Conservation (phyloP, 2,797 vertebrate genomes). For the Heliangelus exortis region DNA sequence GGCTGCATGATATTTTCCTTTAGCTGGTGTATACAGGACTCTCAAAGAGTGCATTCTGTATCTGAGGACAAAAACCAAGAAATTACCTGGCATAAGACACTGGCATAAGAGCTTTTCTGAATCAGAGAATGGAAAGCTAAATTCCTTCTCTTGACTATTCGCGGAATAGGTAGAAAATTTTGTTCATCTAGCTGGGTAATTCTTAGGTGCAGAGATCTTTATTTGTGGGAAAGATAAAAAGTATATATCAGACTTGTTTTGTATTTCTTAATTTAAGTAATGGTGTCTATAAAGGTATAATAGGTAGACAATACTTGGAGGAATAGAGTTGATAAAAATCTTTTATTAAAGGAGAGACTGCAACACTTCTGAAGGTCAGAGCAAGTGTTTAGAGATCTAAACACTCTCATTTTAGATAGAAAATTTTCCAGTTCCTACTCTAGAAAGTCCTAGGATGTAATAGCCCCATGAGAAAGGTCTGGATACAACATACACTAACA, state of each 20-base stretch:
- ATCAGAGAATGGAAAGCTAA: neutral
- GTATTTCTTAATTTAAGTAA: neutral
- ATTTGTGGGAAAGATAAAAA: neutral
- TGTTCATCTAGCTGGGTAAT: neutral
- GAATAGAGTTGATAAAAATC: conserved; percentile 1
- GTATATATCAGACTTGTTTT: neutral
- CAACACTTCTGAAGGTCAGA: neutral
- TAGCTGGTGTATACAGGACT: neutral
- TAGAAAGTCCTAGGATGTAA: neutral
- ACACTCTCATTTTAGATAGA: neutral
- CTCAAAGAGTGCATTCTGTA: neutral
- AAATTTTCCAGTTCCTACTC: neutral
- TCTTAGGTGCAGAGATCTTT: neutral
- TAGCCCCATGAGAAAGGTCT: neutral
- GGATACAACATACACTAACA: neutral
- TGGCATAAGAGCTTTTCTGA: neutral
- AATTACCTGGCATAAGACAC: neutral
- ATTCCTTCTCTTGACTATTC: neutral
- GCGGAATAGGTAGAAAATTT: neutral
- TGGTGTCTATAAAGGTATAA: neutral
- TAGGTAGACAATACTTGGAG: neutral
- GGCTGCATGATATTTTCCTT: neutral
- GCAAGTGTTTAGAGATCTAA: neutral
- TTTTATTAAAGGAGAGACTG: neutral
- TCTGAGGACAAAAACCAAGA: rapidly evolving